These are phyloP conservation scores for Pogonus chalceus DNA, from an alignment of 1,140 invertebrate genomes.

Conservation along the genomic window DNA sequence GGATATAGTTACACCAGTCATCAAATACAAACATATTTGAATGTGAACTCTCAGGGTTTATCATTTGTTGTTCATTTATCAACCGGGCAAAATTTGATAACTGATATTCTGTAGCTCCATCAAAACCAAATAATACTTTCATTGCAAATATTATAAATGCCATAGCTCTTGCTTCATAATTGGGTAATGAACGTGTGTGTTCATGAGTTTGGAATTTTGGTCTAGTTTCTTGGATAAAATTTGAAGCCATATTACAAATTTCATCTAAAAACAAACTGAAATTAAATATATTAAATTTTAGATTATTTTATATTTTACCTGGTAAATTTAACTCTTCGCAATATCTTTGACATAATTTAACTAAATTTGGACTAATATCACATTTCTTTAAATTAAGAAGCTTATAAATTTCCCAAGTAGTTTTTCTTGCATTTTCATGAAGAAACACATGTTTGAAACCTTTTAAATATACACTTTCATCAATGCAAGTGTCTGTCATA, in stretches of 20 bases:
- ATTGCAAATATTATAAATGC: conserved; percentile 44
- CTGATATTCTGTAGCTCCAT: conserved; percentile 44
- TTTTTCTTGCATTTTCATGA: conserved; percentile 29
- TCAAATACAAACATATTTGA: conserved; percentile 43
- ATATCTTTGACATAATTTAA: conserved; percentile 38
- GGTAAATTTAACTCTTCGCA: conserved; percentile 46
- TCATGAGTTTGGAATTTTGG: conserved; percentile 31
- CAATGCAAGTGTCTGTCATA: conserved; percentile 28
- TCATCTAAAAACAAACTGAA: conserved; percentile 27
- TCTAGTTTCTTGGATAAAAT: conserved; percentile 34
- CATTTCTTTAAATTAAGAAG: conserved; percentile 35
- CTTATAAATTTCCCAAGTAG: conserved; percentile 30
- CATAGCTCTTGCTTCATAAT: conserved; percentile 46
- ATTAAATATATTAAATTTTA: conserved; percentile 14
- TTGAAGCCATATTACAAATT: conserved; percentile 31
- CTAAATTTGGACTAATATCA: conserved; percentile 38
- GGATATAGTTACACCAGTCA: conserved; percentile 49
- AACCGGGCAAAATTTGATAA: conserved; percentile 40
- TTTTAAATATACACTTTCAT: conserved; percentile 24
- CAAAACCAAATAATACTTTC: conserved; percentile 46
- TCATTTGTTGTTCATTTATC: conserved; percentile 38
- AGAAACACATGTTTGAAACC: conserved; percentile 31
- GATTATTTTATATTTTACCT: conserved; percentile 27
- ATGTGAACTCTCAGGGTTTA: conserved; percentile 14
- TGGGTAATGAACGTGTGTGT: conserved; percentile 29